Conservation (phyloP, 2,113 vertebrate species). For the Colius striatus region DNA sequence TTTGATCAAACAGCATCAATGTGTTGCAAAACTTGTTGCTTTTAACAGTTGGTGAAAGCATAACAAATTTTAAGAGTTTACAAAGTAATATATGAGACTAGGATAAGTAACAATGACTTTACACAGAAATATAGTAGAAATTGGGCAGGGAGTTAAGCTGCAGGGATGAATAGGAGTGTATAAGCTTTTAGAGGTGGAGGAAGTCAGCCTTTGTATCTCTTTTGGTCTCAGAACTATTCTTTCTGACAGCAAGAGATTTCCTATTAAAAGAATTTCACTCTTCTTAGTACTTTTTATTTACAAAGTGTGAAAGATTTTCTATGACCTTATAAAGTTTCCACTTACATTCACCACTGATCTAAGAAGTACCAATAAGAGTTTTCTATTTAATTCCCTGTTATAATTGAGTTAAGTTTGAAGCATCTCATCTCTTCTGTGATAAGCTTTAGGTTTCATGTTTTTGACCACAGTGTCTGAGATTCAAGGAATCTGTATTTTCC, state of each 20-base stretch:
- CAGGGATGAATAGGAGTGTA: not conserved
- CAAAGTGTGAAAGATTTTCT: conserved; percentile 16
- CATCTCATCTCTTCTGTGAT: conserved; percentile 10
- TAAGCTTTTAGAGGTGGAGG: not conserved
- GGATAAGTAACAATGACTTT: not conserved
- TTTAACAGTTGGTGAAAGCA: not conserved
- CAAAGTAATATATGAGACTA: not conserved
- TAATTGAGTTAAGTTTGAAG: conserved; percentile 51
- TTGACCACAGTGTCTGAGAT: not conserved
- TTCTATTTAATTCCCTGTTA: conserved; percentile 38
- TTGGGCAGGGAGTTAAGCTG: not conserved
- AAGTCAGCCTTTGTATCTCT: not conserved
- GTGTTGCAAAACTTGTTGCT: not conserved
- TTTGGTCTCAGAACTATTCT: conserved; percentile 23
- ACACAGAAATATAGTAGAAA: not conserved
- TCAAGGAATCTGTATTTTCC: not conserved
- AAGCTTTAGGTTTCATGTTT: conserved; percentile 17
- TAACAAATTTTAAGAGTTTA: not conserved
- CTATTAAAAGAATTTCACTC: conserved; percentile 12
- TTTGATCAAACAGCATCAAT: not conserved
- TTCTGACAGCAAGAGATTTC: not conserved
- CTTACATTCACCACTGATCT: not conserved
- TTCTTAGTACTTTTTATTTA: not conserved
- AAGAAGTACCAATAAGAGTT: not conserved
- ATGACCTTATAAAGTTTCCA: conserved; percentile 5